phyloP scores from a whole-genome alignment of 1,140 invertebrate species.

The Patella vulgata region DNA sequence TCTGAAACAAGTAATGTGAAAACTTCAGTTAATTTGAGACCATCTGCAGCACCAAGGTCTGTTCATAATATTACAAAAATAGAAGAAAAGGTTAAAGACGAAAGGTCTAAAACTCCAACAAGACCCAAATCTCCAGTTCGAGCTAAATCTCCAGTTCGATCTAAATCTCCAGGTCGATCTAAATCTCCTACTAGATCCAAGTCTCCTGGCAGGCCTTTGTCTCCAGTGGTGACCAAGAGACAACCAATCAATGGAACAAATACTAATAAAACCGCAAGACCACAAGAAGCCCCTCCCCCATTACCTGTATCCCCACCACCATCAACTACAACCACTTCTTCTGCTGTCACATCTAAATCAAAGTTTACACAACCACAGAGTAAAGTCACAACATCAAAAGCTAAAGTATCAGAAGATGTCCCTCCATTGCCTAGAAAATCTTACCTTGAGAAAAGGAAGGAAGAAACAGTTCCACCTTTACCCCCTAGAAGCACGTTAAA shows the following conservation, averaged over 20 bases:
- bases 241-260: background rate
- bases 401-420: slow-evolving; percentile 15
- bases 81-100: slow-evolving; percentile 9
- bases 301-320: slow-evolving; percentile 15
- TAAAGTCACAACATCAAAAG: background rate
- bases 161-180: slow-evolving; percentile 1
- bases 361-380: too few species aligned
- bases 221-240: slow-evolving; percentile 4
- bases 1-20: background rate
- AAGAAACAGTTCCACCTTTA: background rate
- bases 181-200: slow-evolving; percentile 8
- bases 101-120: slow-evolving; percentile 17
- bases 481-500: slow-evolving; percentile 4
- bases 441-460: slow-evolving; percentile 13
- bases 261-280: background rate
- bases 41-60: slow-evolving; percentile 11
- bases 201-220: background rate
- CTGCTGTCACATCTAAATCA: too few species aligned
- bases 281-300: slow-evolving; percentile 21
- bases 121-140: slow-evolving; percentile 20
- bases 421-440: slow-evolving; percentile 27
- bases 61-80: slow-evolving; percentile 15
- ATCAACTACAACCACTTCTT: background rate
- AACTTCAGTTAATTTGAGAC: background rate
- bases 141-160: slow-evolving; percentile 12